These are phyloP conservation scores for Polydrusus tereticollis DNA, from an alignment of 2,888 invertebrate genomes.

Conservation along the genomic window DNA sequence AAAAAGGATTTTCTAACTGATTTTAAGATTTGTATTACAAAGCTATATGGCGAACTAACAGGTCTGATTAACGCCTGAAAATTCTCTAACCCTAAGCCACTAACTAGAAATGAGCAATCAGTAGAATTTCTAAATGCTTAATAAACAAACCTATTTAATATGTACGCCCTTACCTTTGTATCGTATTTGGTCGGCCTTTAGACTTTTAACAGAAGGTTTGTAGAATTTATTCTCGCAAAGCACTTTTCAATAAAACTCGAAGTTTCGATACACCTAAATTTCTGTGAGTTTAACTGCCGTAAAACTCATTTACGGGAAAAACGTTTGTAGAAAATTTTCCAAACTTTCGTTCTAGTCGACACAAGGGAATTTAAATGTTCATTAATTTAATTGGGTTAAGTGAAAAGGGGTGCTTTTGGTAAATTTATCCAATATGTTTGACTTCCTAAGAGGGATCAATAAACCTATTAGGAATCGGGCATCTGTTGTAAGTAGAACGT, in stretches of 20 bases:
- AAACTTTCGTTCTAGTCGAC: slow-evolving; percentile 10
- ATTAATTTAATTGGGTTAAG: slow-evolving; percentile 64
- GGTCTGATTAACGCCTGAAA: too few relatives aligned
- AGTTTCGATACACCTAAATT: slow-evolving; percentile 11
- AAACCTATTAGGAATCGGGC: slow-evolving; percentile 20
- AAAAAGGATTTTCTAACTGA: too few relatives aligned
- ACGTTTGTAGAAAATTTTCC: slow-evolving; percentile 13
- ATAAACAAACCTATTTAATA: not conserved
- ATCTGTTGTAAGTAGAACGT: slow-evolving; percentile 6
- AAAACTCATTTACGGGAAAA: slow-evolving; percentile 20
- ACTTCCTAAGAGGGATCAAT: slow-evolving; percentile 14
- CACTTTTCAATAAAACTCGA: slow-evolving; percentile 3
- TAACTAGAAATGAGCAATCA: too few relatives aligned
- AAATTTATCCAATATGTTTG: slow-evolving; percentile 12
- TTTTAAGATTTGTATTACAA: too few relatives aligned
- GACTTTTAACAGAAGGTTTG: not conserved
- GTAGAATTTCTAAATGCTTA: too few relatives aligned
- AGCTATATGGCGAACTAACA: too few relatives aligned
- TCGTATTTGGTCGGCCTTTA: not conserved
- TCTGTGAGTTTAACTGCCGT: slow-evolving; percentile 9
- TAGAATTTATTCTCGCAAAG: not conserved
- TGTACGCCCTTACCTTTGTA: not conserved
- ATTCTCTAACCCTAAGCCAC: too few relatives aligned
- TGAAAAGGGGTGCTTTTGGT: slow-evolving; percentile 52
- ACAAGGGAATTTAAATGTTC: slow-evolving; percentile 58